Evolutionary conservation across 2,888 invertebrate species (phyloP).

Genomic region (Chymomyza procnemis): DNA sequence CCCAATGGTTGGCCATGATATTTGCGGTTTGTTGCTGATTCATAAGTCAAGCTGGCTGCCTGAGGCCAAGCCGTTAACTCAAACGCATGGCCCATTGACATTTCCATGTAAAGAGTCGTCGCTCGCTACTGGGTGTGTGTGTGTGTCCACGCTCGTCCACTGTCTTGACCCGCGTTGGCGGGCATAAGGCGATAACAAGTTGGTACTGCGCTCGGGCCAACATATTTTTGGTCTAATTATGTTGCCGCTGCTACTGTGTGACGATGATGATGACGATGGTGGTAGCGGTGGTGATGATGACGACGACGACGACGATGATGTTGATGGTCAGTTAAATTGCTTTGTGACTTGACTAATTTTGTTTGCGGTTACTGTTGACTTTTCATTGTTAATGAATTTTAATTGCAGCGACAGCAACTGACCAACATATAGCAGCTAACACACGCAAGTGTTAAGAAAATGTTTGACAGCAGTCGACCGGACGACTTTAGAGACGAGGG

Average conservation of each 20-base stretch:
- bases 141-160: slow-evolving; percentile 32
- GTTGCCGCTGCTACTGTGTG: slow-evolving; percentile 34
- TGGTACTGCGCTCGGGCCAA: slow-evolving; percentile 45
- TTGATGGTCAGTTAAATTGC: slow-evolving; percentile 15
- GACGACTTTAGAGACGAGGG: not conserved
- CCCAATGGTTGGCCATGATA: not conserved
- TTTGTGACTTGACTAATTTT: slow-evolving; percentile 48
- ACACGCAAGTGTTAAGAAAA: not conserved
- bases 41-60: not conserved
- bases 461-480: not conserved
- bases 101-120: not conserved
- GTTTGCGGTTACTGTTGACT: slow-evolving; percentile 15
- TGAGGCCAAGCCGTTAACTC: slow-evolving; percentile 20
- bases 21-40: not conserved
- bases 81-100: slow-evolving; percentile 39
- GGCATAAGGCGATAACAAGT: slow-evolving; percentile 11
- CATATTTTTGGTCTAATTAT: slow-evolving; percentile 64
- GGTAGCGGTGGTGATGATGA: slow-evolving; percentile 16
- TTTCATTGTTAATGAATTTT: slow-evolving; percentile 54
- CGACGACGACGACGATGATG: slow-evolving; percentile 4
- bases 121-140: slow-evolving; percentile 8
- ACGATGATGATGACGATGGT: slow-evolving; percentile 11
- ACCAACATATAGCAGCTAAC: not conserved
- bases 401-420: slow-evolving; percentile 28
- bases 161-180: slow-evolving; percentile 4